Conservation (phyloP, 2,113 vertebrate genomes). For the Cranoglanis bouderius region DNA sequence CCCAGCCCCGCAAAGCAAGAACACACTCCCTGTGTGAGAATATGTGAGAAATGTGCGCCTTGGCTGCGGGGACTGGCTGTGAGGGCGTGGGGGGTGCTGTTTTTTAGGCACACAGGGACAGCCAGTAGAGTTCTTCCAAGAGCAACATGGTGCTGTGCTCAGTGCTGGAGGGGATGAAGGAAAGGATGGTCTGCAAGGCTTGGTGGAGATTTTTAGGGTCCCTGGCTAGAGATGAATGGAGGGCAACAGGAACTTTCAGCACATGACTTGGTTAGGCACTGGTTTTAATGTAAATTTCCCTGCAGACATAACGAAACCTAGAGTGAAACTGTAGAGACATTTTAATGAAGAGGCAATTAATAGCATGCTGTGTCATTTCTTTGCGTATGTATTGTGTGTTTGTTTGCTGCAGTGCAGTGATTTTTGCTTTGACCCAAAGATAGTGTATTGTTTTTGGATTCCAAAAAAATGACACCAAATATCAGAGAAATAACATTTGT, state of each 20-base stretch:
- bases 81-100: constrained; percentile 65
- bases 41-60: constrained; percentile 78
- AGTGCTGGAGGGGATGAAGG: constrained; percentile 51
- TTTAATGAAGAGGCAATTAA: background rate
- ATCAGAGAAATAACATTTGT: background rate
- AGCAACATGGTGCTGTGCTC: constrained; percentile 74
- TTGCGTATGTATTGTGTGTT: background rate
- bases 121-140: constrained; percentile 77
- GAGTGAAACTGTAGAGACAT: background rate
- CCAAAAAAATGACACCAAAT: background rate
- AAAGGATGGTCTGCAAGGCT: constrained; percentile 46
- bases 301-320: constrained; percentile 4
- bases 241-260: constrained; percentile 44
- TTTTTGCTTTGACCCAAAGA: background rate
- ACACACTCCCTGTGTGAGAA: constrained; percentile 70
- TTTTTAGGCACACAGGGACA: constrained; percentile 77
- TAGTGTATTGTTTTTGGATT: background rate
- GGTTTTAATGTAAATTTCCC: constrained; percentile 23
- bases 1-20: constrained; percentile 59
- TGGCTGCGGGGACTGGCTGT: constrained; percentile 66
- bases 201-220: constrained; percentile 63
- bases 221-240: constrained; percentile 55
- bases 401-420: background rate
- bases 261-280: background rate
- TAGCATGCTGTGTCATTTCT: background rate